A percentile compares a stretch with the other conserved stretches of the same genome.
These are phyloP conservation scores for Rhinoderma darwinii DNA, from an alignment of 2,113 vertebrate species.

Conservation along the genomic window DNA sequence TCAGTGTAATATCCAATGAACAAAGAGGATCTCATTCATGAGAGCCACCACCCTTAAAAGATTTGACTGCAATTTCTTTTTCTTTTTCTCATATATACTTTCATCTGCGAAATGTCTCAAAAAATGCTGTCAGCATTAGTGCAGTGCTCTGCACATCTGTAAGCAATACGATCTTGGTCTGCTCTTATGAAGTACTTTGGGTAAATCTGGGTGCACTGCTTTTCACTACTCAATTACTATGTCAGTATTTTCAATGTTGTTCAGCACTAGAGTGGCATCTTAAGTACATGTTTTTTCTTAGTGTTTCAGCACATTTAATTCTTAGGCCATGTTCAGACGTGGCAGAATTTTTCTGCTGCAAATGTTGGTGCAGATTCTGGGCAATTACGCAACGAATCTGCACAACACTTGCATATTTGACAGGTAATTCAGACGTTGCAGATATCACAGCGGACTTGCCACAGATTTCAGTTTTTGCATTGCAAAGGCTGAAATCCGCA, in stretches of 20 bases:
- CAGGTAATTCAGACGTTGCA: too few relatives aligned
- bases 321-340: too few relatives aligned
- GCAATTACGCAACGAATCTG: too few relatives aligned
- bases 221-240: background rate
- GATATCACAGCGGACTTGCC: too few relatives aligned
- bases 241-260: background rate
- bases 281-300: background rate
- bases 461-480: too few relatives aligned
- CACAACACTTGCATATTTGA: too few relatives aligned
- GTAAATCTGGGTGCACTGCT: background rate
- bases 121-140: background rate
- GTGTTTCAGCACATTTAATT: background rate
- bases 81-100: background rate
- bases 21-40: too few relatives aligned
- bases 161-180: background rate
- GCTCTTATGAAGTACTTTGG: background rate
- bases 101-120: background rate
- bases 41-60: too few relatives aligned
- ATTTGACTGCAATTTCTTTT: background rate
- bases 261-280: background rate
- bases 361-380: too few relatives aligned
- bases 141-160: background rate
- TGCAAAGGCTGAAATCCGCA: too few relatives aligned
- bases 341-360: too few relatives aligned
- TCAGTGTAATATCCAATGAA: too few relatives aligned